These are phyloP conservation scores for Leptatherina wallacei DNA, from an alignment of 2,797 vertebrate genomes.

Conservation along the genomic window DNA sequence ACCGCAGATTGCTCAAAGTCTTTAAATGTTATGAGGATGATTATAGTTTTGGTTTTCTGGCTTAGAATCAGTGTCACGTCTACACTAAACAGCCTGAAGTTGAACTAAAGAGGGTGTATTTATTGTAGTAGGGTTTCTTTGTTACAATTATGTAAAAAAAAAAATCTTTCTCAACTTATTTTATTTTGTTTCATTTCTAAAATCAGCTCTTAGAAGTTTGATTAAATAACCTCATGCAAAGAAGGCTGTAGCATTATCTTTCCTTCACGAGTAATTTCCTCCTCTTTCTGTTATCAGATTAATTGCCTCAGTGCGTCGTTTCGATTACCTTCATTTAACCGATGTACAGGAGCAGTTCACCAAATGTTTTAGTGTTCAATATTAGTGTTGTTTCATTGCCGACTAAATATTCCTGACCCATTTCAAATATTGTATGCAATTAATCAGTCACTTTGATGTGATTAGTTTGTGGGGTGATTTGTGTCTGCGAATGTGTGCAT, in stretches of 20 bases:
- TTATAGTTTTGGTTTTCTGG: conserved; percentile 39
- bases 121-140: conserved; percentile 9
- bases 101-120: conserved; percentile 17
- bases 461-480: conserved; percentile 43
- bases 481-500: conserved; percentile 38
- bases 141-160: neutral
- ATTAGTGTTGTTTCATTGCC: conserved; percentile 27
- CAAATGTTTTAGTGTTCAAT: neutral
- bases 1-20: conserved; percentile 48
- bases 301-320: conserved; percentile 54
- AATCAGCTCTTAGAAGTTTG: conserved; percentile 24
- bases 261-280: conserved; percentile 75
- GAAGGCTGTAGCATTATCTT: conserved; percentile 53
- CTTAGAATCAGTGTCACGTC: conserved; percentile 34
- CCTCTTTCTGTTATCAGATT: conserved; percentile 78
- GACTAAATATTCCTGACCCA: conserved; percentile 29
- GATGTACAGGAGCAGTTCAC: conserved; percentile 55
- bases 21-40: conserved; percentile 34
- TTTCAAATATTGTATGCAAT: conserved; percentile 23
- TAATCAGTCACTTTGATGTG: conserved; percentile 46
- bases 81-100: conserved; percentile 15
- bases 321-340: conserved; percentile 67
- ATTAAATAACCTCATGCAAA: conserved; percentile 61
- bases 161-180: conserved; percentile 12
- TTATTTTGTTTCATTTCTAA: conserved; percentile 25